Evolutionary conservation across 1,140 invertebrate genomes (phyloP).

Genomic region (Drosophila setifemur): DNA sequence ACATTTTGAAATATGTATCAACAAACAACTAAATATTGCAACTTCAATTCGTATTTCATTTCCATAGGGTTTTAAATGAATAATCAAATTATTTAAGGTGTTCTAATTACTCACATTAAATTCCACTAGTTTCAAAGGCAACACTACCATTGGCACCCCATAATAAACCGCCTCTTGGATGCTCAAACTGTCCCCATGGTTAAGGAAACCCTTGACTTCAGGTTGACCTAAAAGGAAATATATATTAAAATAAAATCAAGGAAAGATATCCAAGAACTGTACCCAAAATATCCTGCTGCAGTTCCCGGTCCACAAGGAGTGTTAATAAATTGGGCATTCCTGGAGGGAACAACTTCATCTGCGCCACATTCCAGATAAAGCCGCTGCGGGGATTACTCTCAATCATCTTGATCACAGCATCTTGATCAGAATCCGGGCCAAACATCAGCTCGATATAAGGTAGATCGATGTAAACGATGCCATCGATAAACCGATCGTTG

Average conservation of each 20-base stretch:
- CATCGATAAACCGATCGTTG: slow-evolving; percentile 51
- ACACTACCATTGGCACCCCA: slow-evolving; percentile 85
- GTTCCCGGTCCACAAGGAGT: not conserved
- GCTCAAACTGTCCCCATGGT: slow-evolving; percentile 85
- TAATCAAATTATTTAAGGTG: not conserved
- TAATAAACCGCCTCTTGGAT: slow-evolving; percentile 84
- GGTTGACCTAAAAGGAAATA: slow-evolving; percentile 74
- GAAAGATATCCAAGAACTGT: not conserved
- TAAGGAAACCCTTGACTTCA: slow-evolving; percentile 84
- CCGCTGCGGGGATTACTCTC: slow-evolving; percentile 31
- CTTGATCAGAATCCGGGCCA: not conserved
- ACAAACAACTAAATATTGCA: no score
- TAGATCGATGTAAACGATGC: slow-evolving; percentile 72
- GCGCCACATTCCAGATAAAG: slow-evolving; percentile 78
- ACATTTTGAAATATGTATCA: no score
- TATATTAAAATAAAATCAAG: not conserved
- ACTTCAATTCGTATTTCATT: no score
- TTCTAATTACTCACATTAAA: slow-evolving; percentile 41
- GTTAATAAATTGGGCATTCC: slow-evolving; percentile 27
- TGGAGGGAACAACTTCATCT: not conserved
- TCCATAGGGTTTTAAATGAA: not conserved
- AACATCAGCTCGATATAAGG: slow-evolving; percentile 33
- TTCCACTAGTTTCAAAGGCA: slow-evolving; percentile 87
- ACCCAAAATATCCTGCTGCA: slow-evolving; percentile 76
- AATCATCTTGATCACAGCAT: slow-evolving; percentile 38